A percentile compares a stretch with the other conserved stretches of the same genome.
Evolutionary conservation across 2,888 invertebrate species (phyloP).

Genomic region (Magallana nippona): DNA sequence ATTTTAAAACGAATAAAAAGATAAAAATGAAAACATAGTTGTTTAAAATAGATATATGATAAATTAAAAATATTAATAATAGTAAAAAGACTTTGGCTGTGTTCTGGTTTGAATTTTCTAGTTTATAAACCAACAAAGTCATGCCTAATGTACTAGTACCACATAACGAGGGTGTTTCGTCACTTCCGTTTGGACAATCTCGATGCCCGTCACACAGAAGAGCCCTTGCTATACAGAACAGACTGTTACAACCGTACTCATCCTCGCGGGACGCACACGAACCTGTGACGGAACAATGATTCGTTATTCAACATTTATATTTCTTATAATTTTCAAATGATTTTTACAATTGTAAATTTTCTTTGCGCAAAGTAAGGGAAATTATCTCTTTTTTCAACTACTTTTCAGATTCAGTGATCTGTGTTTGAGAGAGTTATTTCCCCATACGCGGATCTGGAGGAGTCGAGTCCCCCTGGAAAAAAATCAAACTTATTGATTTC

Average conservation of each 20-base stretch:
- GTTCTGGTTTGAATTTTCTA: no score
- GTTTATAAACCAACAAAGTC: no score
- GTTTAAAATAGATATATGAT: background rate
- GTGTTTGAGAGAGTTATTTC: no score
- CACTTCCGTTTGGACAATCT: slow-evolving; percentile 23
- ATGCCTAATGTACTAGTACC: background rate
- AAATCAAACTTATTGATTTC: no score
- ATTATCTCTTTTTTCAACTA: no score
- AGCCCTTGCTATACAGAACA: slow-evolving; percentile 1
- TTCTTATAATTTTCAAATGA: no score
- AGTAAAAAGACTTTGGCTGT: background rate
- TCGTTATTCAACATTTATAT: background rate
- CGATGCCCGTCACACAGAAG: background rate
- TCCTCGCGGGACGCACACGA: background rate
- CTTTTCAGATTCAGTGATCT: no score
- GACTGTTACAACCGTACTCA: background rate
- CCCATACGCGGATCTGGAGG: no score
- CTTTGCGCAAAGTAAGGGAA: no score
- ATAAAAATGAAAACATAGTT: background rate
- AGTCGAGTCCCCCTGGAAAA: no score
- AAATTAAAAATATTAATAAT: background rate
- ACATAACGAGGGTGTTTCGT: slow-evolving; percentile 2
- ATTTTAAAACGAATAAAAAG: no score
- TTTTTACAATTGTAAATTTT: no score
- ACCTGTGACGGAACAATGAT: background rate